Conservation (phyloP, 1,140 invertebrate genomes). For the Vollenhovia emeryi region DNA sequence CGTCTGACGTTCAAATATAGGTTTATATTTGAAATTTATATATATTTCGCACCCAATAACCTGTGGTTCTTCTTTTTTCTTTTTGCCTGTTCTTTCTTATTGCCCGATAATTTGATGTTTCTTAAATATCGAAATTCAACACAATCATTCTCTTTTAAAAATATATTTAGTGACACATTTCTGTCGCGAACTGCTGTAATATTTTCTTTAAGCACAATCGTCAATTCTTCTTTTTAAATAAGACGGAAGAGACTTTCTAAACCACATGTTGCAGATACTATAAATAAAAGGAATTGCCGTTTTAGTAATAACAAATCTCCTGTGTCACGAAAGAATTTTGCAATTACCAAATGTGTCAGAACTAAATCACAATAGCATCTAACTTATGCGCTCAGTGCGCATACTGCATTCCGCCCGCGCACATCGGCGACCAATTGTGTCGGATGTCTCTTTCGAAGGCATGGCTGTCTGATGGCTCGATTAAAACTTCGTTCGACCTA, state of each 20-base stretch:
- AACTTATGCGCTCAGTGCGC: conserved; percentile 10
- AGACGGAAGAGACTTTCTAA: neutral
- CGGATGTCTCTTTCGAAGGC: conserved; percentile 38
- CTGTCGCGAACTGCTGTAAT: too few species aligned
- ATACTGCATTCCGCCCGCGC: conserved; percentile 47
- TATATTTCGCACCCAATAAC: too few species aligned
- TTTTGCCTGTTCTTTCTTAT: too few species aligned
- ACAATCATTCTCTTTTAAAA: neutral
- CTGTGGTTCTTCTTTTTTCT: too few species aligned
- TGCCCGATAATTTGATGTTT: too few species aligned
- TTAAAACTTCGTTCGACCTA: conserved; percentile 61
- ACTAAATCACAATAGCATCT: conserved; percentile 42
- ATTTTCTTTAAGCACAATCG: too few species aligned
- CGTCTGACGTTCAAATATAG: too few species aligned
- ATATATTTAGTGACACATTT: too few species aligned
- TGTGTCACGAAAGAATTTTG: neutral
- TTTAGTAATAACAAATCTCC: neutral
- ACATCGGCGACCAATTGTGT: conserved; percentile 48
- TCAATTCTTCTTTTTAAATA: neutral
- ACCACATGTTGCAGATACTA: too few species aligned
- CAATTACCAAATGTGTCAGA: conserved; percentile 36
- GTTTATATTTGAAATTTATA: too few species aligned
- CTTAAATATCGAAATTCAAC: neutral
- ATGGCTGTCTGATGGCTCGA: conserved; percentile 38
- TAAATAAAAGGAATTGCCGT: neutral